Base-by-base conservation (phyloP, 1,140 invertebrate species). In the Aporrectodea caliginosa region DNA sequence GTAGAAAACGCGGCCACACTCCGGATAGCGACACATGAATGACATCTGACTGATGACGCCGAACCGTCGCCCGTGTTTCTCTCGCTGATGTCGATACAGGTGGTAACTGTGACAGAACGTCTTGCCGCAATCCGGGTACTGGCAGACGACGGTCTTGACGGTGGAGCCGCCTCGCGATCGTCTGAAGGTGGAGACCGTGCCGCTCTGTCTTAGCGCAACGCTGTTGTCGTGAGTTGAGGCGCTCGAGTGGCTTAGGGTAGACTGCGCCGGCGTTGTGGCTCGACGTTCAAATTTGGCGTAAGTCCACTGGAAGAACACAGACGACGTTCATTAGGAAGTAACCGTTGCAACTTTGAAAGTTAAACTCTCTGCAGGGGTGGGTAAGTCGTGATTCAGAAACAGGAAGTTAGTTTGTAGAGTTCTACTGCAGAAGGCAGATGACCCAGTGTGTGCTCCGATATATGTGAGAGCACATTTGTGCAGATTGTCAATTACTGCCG, bases 81-180 rank as follows among this genome's bases (percentile, higher is more conserved):
- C 14, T 16, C 75, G 34, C 35, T 76, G 75, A 32, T 76, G 75
- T 68, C 75, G 75, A 58, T 76, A 76, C 1, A 76, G 75, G 43
- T 76, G 75, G 35, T 35, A 76, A n/a, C 75, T 76, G 43, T 76
- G 75, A 32, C 75, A 76, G 35, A 76, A 76, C 2, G 75, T 76
- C 35, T 76, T 76, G 29, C 75, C 75, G 31, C 75, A 76, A 58
- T 76, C 75, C 16, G 75, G 75, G 31, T 76, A 76, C 35, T 76
- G 75, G 35, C 75, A 76, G 35, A 76, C 75, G 33, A 76, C 75
- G 43, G 75, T 76, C 35, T 76, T 76, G 1, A 76, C 30, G 75
- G 27, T 76, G 12, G 32, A 35, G 16, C 75, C 12, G 14, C 75
- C 27, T 76, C 75, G 33, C 0, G 75, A 35, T 30, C 75, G 29